Evolutionary conservation across 2,888 invertebrate genomes (phyloP).

Genomic region (Anoplius nigerrimus): DNA sequence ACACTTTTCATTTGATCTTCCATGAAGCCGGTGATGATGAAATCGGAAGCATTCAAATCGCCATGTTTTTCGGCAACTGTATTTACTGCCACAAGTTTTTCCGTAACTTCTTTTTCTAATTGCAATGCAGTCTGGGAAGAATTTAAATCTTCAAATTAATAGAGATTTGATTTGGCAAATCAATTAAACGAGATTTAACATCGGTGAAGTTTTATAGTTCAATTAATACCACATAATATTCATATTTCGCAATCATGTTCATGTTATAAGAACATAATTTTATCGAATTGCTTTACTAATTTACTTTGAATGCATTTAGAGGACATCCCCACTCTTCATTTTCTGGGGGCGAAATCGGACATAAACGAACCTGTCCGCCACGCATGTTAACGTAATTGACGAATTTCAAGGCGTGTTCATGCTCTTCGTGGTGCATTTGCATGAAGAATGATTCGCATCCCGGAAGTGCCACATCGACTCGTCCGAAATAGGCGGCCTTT

Average conservation of each 20-base stretch:
- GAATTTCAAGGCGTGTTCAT: constrained; percentile 74
- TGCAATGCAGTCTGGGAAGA: constrained; percentile 56
- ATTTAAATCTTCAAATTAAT: neutral
- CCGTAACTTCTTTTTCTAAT: constrained; percentile 60
- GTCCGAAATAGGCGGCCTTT: constrained; percentile 73
- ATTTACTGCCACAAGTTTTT: constrained; percentile 74
- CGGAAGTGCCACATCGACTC: constrained; percentile 75
- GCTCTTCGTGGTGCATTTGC: constrained; percentile 77
- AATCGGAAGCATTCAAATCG: constrained; percentile 77
- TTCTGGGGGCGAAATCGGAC: constrained; percentile 61
- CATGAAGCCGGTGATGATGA: constrained; percentile 77
- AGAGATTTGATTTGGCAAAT: neutral
- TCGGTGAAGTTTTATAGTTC: no score
- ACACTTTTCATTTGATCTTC: constrained; percentile 79
- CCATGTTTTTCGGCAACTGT: constrained; percentile 73
- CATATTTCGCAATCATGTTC: neutral
- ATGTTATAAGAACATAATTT: neutral
- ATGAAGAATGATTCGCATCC: constrained; percentile 74
- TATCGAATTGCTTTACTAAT: constrained; percentile 28
- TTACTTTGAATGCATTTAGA: constrained; percentile 71
- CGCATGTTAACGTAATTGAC: constrained; percentile 76
- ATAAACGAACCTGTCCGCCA: constrained; percentile 74
- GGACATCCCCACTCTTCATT: constrained; percentile 74
- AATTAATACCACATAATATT: no score
- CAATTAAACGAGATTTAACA: no score